A percentile compares a stretch with the other conserved stretches of the same genome.
Evolutionary conservation across 2,888 invertebrate species (phyloP).

Genomic region (Selenia dentaria): DNA sequence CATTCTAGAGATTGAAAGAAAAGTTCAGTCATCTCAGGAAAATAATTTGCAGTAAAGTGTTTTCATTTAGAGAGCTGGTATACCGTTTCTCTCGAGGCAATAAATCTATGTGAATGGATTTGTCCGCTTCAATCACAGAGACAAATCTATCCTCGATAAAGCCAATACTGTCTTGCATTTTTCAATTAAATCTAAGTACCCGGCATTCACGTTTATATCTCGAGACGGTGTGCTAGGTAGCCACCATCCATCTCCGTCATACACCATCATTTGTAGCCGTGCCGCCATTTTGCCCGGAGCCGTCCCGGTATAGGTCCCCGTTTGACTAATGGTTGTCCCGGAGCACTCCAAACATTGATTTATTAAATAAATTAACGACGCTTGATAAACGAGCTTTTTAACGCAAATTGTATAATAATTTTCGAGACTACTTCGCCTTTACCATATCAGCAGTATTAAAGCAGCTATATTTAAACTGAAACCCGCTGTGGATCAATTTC

Average conservation of each 20-base stretch:
- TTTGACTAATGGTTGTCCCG: constrained; percentile 68
- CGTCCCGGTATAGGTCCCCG: constrained; percentile 47
- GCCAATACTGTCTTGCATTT: constrained; percentile 37
- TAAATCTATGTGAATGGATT: constrained; percentile 25
- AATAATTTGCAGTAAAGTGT: constrained; percentile 32
- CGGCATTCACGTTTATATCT: constrained; percentile 10
- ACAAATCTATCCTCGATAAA: constrained; percentile 34
- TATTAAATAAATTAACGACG: constrained; percentile 77
- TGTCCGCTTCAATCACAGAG: constrained; percentile 36
- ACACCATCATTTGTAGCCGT: constrained; percentile 60
- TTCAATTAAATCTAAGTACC: constrained; percentile 42
- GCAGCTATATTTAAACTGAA: too few relatives aligned
- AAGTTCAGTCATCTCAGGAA: constrained; percentile 15
- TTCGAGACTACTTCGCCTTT: constrained; percentile 41
- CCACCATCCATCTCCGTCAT: constrained; percentile 72
- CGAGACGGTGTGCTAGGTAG: constrained; percentile 19
- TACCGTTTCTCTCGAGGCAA: constrained; percentile 10
- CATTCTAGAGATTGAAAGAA: too few relatives aligned
- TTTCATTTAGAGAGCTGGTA: constrained; percentile 16
- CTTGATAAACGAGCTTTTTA: constrained; percentile 65
- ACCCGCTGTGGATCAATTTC: too few relatives aligned
- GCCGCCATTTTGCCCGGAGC: constrained; percentile 22
- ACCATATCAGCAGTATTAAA: too few relatives aligned
- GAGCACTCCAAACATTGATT: constrained; percentile 63
- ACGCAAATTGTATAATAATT: constrained; percentile 48